Evolutionary conservation across 1,140 invertebrate species (phyloP), one percentile per base, ranked within the genome.

Genomic region (Globodera ellingtonae): DNA sequence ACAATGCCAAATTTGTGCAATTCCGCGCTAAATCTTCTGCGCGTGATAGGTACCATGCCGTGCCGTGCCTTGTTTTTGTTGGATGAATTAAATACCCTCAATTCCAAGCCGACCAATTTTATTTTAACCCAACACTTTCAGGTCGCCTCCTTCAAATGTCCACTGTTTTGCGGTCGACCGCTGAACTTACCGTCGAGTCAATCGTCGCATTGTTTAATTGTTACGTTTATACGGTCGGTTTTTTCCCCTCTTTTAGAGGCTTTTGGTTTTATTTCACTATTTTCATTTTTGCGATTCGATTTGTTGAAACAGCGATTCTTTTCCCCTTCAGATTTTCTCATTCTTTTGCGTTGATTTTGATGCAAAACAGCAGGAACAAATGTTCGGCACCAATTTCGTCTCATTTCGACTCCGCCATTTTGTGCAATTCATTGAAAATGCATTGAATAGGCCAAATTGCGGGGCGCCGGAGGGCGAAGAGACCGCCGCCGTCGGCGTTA

Each of bases 141-240:
- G 79, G 79, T 74, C 89, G 91, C 84, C 93, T 93, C 85, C 91
- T 98, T 78, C 95, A 97, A 90, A 97, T 98, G 93, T 95, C 95
- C 89, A 92, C 93, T 86, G 92, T 97, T 72, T 91, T 98, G 44
- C 93, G 94, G 78, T 94, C 95, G 35, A 96, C 98, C 78, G 94
- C 96, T 0, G 93, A 94, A 85, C 94, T 96, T 90, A 95, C 98
- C 7, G 93, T 97, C 15, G 92, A 93, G 82, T 93, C 94, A 81
- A 95, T 98, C 92, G 94, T 94, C 84, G 94, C 98, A 86, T 91
- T 99, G 71, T 96, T 97, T 90, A 96, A 99, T 86, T 95, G 95
- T 88, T 98, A 98, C 48, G 44, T 83, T 66, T 83, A 69, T 66
- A 21, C 73, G 48, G 76, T 83, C 62, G 15, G 10, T 67, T 18